Evolutionary conservation across 64 coral and sea anemone species (phyloP).

Genomic region (Orbicella faveolata): DNA sequence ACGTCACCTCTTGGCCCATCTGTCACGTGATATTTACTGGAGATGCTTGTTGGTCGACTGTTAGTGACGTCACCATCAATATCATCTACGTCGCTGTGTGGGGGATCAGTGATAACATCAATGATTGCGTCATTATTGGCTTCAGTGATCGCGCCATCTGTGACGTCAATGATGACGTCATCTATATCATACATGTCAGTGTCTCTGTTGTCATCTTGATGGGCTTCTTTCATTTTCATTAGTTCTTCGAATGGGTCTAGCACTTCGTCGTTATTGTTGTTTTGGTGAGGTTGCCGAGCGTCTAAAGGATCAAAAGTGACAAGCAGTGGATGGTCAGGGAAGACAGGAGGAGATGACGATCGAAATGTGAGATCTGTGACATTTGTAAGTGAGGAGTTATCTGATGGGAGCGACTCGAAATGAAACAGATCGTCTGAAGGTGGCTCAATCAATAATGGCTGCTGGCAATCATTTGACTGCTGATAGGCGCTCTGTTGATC

Average conservation of each 20-base stretch:
- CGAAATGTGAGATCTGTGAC: neutral
- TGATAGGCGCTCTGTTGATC: neutral
- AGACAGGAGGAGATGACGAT: neutral
- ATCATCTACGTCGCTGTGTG: neutral
- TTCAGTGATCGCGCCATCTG: neutral
- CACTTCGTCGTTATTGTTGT: neutral
- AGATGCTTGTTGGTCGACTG: neutral
- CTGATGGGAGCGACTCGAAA: neutral
- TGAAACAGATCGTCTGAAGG: slow-evolving; percentile 54
- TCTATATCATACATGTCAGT: neutral
- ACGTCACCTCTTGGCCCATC: neutral
- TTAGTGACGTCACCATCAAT: neutral
- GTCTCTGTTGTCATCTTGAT: neutral
- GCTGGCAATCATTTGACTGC: neutral
- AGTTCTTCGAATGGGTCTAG: slow-evolving; percentile 28
- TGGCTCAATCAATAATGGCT: slow-evolving; percentile 22
- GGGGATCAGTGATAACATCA: neutral
- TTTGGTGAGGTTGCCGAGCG: neutral
- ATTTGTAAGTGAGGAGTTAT: slow-evolving; percentile 1
- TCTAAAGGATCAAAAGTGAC: slow-evolving; percentile 15
- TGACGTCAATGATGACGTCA: neutral
- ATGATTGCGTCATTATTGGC: neutral
- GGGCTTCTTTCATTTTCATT: slow-evolving; percentile 12
- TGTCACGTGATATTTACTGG: neutral
- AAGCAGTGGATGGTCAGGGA: neutral